phyloP scores from a whole-genome alignment of 2,888 invertebrate species.

The Drosophila melanocephala region DNA sequence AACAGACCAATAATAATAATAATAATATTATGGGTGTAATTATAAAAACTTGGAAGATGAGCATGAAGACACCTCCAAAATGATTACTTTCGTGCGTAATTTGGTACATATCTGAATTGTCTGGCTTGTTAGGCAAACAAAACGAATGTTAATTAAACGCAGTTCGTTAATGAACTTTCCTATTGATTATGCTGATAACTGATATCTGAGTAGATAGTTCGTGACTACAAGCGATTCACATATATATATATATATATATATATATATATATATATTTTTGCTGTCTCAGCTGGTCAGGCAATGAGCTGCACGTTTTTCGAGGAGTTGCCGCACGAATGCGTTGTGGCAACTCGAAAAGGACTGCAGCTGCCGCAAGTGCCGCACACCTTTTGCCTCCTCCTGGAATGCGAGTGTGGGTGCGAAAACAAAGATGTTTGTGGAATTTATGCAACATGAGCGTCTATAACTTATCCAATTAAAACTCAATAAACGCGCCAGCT shows the following conservation, averaged over 20 bases:
- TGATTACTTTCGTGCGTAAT: not conserved
- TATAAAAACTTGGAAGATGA: not conserved
- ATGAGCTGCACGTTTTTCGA: slow-evolving; percentile 67
- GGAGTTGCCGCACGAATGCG: slow-evolving; percentile 72
- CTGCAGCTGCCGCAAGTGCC: slow-evolving; percentile 23
- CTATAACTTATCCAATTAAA: slow-evolving; percentile 82
- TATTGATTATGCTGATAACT: slow-evolving; percentile 59
- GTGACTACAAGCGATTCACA: slow-evolving; percentile 2
- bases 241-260: not conserved
- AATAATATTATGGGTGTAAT: not conserved
- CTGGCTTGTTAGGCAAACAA: slow-evolving; percentile 41
- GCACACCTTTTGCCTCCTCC: not conserved
- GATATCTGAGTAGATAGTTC: slow-evolving; percentile 21
- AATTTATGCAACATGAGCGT: slow-evolving; percentile 82
- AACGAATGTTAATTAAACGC: slow-evolving; percentile 67
- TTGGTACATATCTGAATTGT: slow-evolving; percentile 7
- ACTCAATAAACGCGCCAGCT: slow-evolving; percentile 77
- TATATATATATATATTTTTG: not conserved
- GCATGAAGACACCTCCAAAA: not conserved
- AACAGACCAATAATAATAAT: not conserved
- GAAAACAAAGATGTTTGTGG: slow-evolving; percentile 74
- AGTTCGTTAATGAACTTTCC: slow-evolving; percentile 56
- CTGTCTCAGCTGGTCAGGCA: slow-evolving; percentile 49
- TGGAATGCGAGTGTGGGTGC: slow-evolving; percentile 29
- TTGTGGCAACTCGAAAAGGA: slow-evolving; percentile 34